These are phyloP conservation scores for Sycophila sp. DNA, from an alignment of 1,140 invertebrate genomes.

Conservation along the genomic window DNA sequence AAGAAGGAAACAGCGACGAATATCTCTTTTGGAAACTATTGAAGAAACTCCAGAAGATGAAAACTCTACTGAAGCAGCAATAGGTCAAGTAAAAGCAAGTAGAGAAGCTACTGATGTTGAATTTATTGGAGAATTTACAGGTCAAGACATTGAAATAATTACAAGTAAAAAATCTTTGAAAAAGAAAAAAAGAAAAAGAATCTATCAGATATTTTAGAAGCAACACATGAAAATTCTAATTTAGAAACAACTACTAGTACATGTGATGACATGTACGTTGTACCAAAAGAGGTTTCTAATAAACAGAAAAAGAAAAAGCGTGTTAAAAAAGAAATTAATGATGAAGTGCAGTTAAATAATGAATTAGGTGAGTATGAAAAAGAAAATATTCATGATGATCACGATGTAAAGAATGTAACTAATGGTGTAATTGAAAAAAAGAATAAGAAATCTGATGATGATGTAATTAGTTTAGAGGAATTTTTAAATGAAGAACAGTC, in stretches of 20 bases:
- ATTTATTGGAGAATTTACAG: constrained; percentile 22
- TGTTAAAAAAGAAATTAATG: neutral
- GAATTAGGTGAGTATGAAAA: constrained; percentile 30
- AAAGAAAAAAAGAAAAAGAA: constrained; percentile 42
- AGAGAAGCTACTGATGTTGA: constrained; percentile 14
- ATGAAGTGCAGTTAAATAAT: constrained; percentile 19
- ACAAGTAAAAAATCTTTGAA: neutral
- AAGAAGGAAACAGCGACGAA: constrained; percentile 42
- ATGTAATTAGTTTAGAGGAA: constrained; percentile 18
- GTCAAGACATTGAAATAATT: constrained; percentile 7
- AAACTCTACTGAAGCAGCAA: constrained; percentile 16
- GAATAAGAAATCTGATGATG: neutral
- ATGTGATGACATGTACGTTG: constrained; percentile 1
- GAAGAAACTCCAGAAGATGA: constrained; percentile 52
- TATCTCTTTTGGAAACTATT: constrained; percentile 54
- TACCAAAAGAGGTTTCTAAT: neutral
- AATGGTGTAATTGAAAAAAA: constrained; percentile 25
- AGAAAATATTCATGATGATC: constrained; percentile 14
- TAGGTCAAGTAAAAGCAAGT: neutral
- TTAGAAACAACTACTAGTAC: neutral
- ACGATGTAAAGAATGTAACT: neutral
- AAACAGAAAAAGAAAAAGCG: constrained; percentile 35
- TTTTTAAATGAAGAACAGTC: constrained; percentile 5
- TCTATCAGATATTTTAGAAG: neutral
- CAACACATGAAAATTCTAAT: too few species aligned